Base-by-base conservation (phyloP, 2,888 invertebrate species). In the Thumatha senex region DNA sequence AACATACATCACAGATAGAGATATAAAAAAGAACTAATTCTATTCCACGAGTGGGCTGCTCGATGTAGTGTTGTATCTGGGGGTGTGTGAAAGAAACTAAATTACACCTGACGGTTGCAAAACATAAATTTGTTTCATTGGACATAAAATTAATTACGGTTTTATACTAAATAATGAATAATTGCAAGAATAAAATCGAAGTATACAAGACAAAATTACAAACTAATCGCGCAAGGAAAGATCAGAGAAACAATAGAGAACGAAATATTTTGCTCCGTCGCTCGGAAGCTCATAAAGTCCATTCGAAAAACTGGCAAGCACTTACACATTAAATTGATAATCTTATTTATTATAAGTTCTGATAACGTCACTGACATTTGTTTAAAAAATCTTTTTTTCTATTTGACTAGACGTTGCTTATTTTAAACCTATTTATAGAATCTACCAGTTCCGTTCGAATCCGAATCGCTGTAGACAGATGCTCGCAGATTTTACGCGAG, bases 1-100 rank as follows among this genome's bases (percentile, higher is more conserved):
- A 89, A 85, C 78, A 87, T 89, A 90, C 80, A 90, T 90, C 90
- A 90, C 90, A 90, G 89, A 87, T 89, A 82, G 83, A 86, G 81
- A 82, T 81, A 82, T 74, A 86, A 82, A 85, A 81, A 84, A 80
- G 69, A 67, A 74, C 66, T 69, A 70, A 67, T 61, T 58, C 64
- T 74, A 76, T 74, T 62, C 42, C 46, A 60, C 47, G 50, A 52
- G 57, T 52, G 61, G 47, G 57, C 55, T 57, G 57, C 48, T 29
- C 34, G 30, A 46, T 30, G 38, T 18, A 18, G 18, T 35, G 18
- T 41, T 38, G 40, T 30, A 41, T 45, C 41, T 50, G 44, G 55
- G 29, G 48, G 42, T 46, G 50, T 36, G 39, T 56, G 51, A 57
- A 67, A 69, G 48, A 66, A 73, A 72, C 67, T 70, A 74, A 71